Percentiles rank a stretch among this genome's conserved stretches.
These are phyloP conservation scores for Pheosia tremula DNA, from an alignment of 2,888 invertebrate genomes.

Conservation along the genomic window DNA sequence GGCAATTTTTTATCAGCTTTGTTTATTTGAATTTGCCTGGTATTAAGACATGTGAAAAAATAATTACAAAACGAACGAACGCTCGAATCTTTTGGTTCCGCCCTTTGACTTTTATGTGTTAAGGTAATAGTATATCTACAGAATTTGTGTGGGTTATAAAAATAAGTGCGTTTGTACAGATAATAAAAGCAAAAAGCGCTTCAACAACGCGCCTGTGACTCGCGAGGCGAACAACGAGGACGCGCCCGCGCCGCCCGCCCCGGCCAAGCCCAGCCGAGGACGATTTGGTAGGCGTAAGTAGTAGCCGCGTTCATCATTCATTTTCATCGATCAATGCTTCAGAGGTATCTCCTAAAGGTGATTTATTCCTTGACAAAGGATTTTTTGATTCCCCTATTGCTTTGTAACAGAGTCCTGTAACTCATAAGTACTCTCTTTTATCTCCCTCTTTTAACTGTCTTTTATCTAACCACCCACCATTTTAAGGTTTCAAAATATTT, in stretches of 20 bases:
- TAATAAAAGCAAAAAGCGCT: constrained; percentile 45
- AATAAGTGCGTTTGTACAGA: constrained; percentile 16
- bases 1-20: too few species aligned
- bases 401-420: not conserved
- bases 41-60: too few species aligned
- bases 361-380: not conserved
- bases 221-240: constrained; percentile 65
- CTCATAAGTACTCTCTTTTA: too few species aligned
- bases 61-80: too few species aligned
- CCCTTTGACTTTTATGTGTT: too few species aligned
- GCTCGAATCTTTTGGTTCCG: too few species aligned
- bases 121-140: too few species aligned
- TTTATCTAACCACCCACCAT: too few species aligned
- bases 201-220: constrained; percentile 60
- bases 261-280: constrained; percentile 65
- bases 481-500: too few species aligned
- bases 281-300: constrained; percentile 77
- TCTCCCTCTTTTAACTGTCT: too few species aligned
- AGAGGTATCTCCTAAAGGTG: not conserved
- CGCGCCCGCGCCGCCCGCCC: constrained; percentile 50
- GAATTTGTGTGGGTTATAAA: constrained; percentile 12
- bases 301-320: constrained; percentile 15
- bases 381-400: not conserved
- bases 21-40: too few species aligned
- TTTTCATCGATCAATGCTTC: not conserved